Evolutionary conservation across 2,888 invertebrate genomes (phyloP).

Genomic region (Prosopocoilus inquinatus): DNA sequence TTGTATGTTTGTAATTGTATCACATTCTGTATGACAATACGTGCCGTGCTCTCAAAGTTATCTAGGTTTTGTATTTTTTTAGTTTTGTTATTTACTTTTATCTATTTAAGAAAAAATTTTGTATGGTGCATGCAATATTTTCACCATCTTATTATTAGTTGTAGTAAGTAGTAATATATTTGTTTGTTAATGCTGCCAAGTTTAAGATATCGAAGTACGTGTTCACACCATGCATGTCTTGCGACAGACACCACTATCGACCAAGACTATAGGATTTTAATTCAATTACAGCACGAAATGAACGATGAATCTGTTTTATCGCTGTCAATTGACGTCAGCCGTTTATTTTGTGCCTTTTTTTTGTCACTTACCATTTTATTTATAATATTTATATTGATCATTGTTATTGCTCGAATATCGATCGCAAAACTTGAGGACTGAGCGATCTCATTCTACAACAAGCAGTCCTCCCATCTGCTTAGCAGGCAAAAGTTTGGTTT

Average conservation of each 20-base stretch:
- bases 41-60: conserved; percentile 43
- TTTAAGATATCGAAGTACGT: conserved; percentile 46
- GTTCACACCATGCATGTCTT: conserved; percentile 24
- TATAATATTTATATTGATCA: conserved; percentile 21
- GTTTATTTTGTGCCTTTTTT: background rate
- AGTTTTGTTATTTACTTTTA: conserved; percentile 40
- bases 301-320: background rate
- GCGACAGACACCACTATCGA: conserved; percentile 22
- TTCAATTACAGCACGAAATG: conserved; percentile 21
- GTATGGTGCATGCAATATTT: conserved; percentile 52
- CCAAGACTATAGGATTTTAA: conserved; percentile 28
- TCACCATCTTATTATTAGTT: conserved; percentile 46
- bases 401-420: conserved; percentile 25
- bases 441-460: conserved; percentile 47
- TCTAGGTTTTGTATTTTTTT: conserved; percentile 41
- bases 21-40: conserved; percentile 40
- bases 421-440: conserved; percentile 36
- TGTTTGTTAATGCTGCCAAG: conserved; percentile 54
- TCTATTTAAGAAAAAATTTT: conserved; percentile 32
- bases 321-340: conserved; percentile 3
- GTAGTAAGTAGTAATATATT: conserved; percentile 46
- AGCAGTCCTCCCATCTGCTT: conserved; percentile 24
- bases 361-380: conserved; percentile 13
- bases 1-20: conserved; percentile 34
- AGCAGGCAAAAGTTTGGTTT: background rate